Evolutionary conservation across 1,140 invertebrate species (phyloP).

Genomic region (Zaprionus africanus): DNA sequence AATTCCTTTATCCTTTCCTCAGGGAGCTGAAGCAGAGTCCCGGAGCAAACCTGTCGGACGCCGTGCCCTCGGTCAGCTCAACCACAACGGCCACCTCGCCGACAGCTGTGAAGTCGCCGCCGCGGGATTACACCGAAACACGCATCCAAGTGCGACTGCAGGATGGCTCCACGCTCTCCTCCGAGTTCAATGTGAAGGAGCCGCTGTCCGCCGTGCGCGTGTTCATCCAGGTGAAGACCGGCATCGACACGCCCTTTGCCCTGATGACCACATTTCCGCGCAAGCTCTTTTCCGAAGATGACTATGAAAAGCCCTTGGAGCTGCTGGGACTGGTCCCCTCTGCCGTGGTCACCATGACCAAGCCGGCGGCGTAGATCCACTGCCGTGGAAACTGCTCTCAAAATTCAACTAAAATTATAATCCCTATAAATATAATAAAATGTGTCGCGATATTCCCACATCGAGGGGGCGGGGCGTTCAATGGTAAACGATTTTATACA

Average conservation of each 20-base stretch:
- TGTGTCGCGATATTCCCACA: slow-evolving; percentile 44
- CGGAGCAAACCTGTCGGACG: slow-evolving; percentile 15
- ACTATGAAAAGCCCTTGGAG: slow-evolving; percentile 88
- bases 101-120: slow-evolving; percentile 55
- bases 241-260: slow-evolving; percentile 86
- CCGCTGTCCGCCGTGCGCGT: slow-evolving; percentile 94
- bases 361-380: slow-evolving; percentile 53
- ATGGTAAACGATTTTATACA: slow-evolving; percentile 53
- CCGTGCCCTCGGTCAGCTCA: slow-evolving; percentile 69
- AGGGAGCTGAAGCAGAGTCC: slow-evolving; percentile 53
- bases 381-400: not conserved
- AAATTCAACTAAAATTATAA: slow-evolving; percentile 13
- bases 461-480: slow-evolving; percentile 29
- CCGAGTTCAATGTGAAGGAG: slow-evolving; percentile 94
- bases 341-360: slow-evolving; percentile 90
- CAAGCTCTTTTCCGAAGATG: slow-evolving; percentile 88
- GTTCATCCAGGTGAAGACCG: slow-evolving; percentile 82
- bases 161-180: slow-evolving; percentile 87
- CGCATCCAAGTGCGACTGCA: slow-evolving; percentile 87
- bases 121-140: slow-evolving; percentile 76
- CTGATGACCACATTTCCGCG: slow-evolving; percentile 93
- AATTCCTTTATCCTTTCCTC: not conserved
- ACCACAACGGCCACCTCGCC: slow-evolving; percentile 61
- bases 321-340: slow-evolving; percentile 91
- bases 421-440: slow-evolving; percentile 37